Evolutionary conservation across 2,113 vertebrate species (phyloP), one percentile per base, ranked within the genome.

Genomic region (Mastomys coucha): DNA sequence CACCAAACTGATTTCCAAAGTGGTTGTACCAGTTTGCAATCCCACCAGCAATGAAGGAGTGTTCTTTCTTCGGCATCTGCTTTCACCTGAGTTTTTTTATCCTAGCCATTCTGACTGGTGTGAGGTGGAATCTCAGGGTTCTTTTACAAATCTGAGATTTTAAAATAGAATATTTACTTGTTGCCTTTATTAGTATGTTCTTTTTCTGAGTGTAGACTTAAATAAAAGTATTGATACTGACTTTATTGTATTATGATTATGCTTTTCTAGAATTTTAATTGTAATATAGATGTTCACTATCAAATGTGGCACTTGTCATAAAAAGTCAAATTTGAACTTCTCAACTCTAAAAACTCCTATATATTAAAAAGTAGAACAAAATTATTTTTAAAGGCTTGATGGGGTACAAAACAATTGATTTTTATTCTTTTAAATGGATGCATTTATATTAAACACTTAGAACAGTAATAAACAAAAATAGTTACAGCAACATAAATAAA

Each of bases 401-500:
- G 36, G 36, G 78, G 0, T 31, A 81, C 1, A 92, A 89, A 93
- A 33, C 16, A 7, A 9, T 65, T 86, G 2, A 91, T 78, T 91
- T 80, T 0, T 65, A 84, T 88, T 92, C 69, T 58, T 49, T 39
- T 31, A 81, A 91, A 45, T 82, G 78, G n/a, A 4, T 33, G 42
- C 0, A 76, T 93, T 91, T 92, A 81, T 56, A 49, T 53, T 77
- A 81, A 88, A 91, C 26, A 0, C 7, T 94, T 89, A 89, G 28
- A 86, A 91, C 24, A 82, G 1, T 96, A 39, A 20, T 16, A 0
- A 81, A 91, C 7, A 92, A 20, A 86, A 88, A 2, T 20, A 88
- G 81, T 95, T 94, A 95, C 1, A 94, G 19, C 36, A 85, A 93
- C 26, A 88, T 85, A 17, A 95, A 75, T 80, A 95, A 90, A 90